These are phyloP conservation scores for Notarius lentiginosus DNA, from an alignment of 2,113 vertebrate genomes.

Conservation along the genomic window DNA sequence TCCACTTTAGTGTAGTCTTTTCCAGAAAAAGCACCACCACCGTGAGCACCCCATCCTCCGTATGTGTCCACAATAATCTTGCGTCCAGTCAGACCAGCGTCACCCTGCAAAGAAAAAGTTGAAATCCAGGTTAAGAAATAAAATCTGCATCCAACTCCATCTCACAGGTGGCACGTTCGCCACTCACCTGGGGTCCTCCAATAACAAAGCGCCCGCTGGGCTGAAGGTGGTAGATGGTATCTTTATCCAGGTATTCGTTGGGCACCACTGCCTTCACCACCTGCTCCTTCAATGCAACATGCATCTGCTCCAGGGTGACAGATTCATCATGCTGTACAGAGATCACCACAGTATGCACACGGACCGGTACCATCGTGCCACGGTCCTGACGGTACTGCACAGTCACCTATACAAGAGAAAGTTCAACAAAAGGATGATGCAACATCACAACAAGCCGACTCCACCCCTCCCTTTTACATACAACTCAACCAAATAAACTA, in stretches of 20 bases:
- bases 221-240: constrained; percentile 93
- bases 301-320: constrained; percentile 88
- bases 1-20: constrained; percentile 98
- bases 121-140: neutral
- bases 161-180: neutral
- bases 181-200: constrained; percentile 87
- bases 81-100: constrained; percentile 90
- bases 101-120: constrained; percentile 75
- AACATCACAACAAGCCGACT: too few relatives aligned
- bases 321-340: constrained; percentile 92
- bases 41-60: constrained; percentile 93
- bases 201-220: constrained; percentile 96
- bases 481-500: neutral
- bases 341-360: constrained; percentile 92
- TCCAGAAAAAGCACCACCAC: constrained; percentile 93
- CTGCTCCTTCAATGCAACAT: constrained; percentile 84
- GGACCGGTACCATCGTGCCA: constrained; percentile 86
- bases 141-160: neutral
- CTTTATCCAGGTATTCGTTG: constrained; percentile 80
- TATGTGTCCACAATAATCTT: constrained; percentile 97
- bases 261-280: constrained; percentile 90
- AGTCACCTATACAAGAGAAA: constrained; percentile 74
- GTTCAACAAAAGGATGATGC: neutral
- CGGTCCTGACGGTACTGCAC: constrained; percentile 93
- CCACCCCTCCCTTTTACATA: too few relatives aligned